Base-by-base conservation (phyloP, 2,797 vertebrate genomes). In the Rhynchotus rufescens region DNA sequence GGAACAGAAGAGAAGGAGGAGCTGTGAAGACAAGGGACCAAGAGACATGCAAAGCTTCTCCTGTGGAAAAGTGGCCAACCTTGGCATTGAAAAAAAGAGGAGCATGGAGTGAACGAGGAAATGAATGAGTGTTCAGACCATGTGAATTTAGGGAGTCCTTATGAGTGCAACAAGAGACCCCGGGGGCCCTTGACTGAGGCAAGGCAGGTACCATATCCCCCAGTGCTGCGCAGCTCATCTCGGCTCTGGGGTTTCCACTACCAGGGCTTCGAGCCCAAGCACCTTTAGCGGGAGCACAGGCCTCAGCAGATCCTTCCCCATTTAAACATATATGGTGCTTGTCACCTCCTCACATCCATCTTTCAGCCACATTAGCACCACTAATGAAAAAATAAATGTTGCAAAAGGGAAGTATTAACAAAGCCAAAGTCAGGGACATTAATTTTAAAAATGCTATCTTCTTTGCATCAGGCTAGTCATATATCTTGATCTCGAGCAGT, bases 351-450 rank as follows among this genome's bases (percentile, higher is more conserved):
- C 74, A 65, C 83, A 94, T 93, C 28, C 10, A 86, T 88, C 83
- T 79, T 81, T 73, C 6, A n/a, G 71, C 79, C 83, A 92, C 47
- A 81, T 95, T 79, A 89, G 52, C 74, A 79, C 64, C 5, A 14
- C 71, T 95, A 94, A 95, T 94, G 94, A 93, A 89, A 91, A 91
- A 92, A 95, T 95, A 88, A 95, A 96, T 92, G 94, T 95, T 95
- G 91, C 92, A 96, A 81, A 94, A 95, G 89, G 87, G 67, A 92
- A 88, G 83, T 81, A 91, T 95, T 90, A 94, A 91, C 71, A 81
- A 12, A 95, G 80, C 30, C 83, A 87, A 74, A 57, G 42, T 19
- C 64, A 45, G 49, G 42, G 47, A 64, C 65, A 93, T 95, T 89
- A 88, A 95, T 92, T 95, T 94, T 49, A 91, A 95, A 95, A 84